These are phyloP conservation scores for Equus quagga DNA, from an alignment of 2,113 vertebrate genomes.

Conservation along the genomic window DNA sequence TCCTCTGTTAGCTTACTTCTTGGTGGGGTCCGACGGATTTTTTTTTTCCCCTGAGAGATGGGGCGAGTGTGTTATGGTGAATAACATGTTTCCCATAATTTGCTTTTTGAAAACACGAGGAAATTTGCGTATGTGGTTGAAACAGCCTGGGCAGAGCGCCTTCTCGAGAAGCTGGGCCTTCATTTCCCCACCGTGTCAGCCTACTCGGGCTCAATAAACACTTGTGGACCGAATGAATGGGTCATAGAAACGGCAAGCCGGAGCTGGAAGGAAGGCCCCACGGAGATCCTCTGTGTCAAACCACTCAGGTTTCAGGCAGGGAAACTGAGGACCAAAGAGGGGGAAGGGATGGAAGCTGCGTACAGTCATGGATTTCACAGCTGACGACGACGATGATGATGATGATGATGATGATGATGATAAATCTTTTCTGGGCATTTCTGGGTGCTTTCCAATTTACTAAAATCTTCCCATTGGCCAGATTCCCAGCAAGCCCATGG, in stretches of 20 bases:
- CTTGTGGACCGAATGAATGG: slow-evolving; percentile 83
- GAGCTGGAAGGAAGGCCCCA: slow-evolving; percentile 49
- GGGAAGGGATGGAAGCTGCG: not conserved
- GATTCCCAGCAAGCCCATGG: not conserved
- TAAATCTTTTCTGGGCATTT: not conserved
- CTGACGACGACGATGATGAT: too few species aligned
- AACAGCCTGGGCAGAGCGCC: slow-evolving; percentile 67
- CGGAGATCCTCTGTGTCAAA: slow-evolving; percentile 41
- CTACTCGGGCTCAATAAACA: slow-evolving; percentile 78
- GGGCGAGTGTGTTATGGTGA: slow-evolving; percentile 71
- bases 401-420: not conserved
- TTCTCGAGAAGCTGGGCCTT: slow-evolving; percentile 51
- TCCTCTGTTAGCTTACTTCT: slow-evolving; percentile 70
- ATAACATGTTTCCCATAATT: slow-evolving; percentile 82
- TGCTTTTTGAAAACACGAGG: slow-evolving; percentile 79
- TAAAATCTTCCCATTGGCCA: not conserved
- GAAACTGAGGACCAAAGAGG: slow-evolving; percentile 75
- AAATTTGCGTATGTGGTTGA: slow-evolving; percentile 72
- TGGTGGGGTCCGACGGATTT: slow-evolving; percentile 57
- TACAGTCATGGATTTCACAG: not conserved
- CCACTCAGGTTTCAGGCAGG: slow-evolving; percentile 60
- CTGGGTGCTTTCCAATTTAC: not conserved
- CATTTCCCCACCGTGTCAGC: slow-evolving; percentile 60
- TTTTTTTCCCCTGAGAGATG: slow-evolving; percentile 69
- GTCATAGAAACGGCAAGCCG: slow-evolving; percentile 73